Conservation (phyloP, 2,888 invertebrate species). For the Pemphredon lugubris region DNA sequence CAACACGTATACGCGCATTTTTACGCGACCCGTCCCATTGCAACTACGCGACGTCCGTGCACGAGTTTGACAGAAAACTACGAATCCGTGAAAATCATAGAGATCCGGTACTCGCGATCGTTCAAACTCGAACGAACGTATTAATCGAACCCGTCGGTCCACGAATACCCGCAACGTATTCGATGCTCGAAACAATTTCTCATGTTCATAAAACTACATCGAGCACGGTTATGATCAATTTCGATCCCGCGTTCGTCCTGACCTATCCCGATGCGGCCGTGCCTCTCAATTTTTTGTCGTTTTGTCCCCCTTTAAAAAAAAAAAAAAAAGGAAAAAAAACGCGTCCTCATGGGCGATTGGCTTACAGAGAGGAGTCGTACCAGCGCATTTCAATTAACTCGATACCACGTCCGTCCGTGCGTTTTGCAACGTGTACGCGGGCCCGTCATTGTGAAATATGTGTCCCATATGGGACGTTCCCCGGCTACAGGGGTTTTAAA, state of each 20-base stretch:
- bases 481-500: constrained; percentile 67
- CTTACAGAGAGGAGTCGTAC: constrained; percentile 35
- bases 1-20: too few species aligned
- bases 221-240: not conserved
- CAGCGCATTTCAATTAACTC: constrained; percentile 63
- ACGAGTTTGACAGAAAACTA: not conserved
- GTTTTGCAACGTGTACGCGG: constrained; percentile 55
- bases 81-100: too few species aligned
- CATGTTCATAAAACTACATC: not conserved
- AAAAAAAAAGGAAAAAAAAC: too few species aligned
- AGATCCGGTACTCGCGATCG: too few species aligned
- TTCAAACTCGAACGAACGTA: too few species aligned
- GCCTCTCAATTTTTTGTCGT: not conserved
- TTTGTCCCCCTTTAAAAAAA: not conserved
- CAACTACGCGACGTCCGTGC: too few species aligned
- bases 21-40: too few species aligned
- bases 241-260: constrained; percentile 5
- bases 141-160: too few species aligned
- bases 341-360: constrained; percentile 55
- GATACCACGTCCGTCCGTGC: constrained; percentile 52
- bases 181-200: not conserved
- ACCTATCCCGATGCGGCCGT: not conserved
- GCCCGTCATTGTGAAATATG: constrained; percentile 72
- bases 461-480: constrained; percentile 74
- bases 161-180: not conserved